Evolutionary conservation across 1,140 invertebrate genomes (phyloP).

Genomic region (Neodiprion lecontei): DNA sequence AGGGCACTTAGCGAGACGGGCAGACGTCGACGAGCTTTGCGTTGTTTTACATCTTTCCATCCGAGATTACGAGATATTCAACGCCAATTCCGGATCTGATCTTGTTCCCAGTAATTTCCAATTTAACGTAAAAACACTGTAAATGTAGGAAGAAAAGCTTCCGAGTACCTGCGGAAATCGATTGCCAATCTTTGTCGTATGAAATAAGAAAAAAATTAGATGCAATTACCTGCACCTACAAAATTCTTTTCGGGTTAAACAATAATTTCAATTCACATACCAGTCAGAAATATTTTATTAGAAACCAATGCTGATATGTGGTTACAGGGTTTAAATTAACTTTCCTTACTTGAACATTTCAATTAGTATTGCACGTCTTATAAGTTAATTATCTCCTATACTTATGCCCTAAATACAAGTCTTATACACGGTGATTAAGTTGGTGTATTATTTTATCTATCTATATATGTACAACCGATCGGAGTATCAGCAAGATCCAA

Average conservation of each 20-base stretch:
- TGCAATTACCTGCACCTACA: no score
- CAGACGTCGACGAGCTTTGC: background rate
- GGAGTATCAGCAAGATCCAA: background rate
- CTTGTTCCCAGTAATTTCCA: background rate
- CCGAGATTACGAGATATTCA: background rate
- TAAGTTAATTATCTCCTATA: no score
- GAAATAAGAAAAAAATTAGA: no score
- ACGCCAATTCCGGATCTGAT: background rate
- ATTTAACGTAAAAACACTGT: background rate
- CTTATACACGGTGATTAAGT: background rate
- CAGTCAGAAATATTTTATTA: background rate
- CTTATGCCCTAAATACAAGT: background rate
- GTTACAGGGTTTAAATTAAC: background rate
- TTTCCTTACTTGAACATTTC: background rate
- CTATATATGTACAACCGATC: conserved; percentile 5
- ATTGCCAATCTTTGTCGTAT: no score
- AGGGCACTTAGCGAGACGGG: background rate
- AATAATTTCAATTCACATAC: no score
- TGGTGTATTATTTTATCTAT: background rate
- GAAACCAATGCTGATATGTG: background rate
- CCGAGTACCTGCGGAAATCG: no score
- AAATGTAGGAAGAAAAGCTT: no score
- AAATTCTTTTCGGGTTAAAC: no score
- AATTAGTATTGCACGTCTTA: background rate
- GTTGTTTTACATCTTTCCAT: background rate